Evolutionary conservation across 2,888 invertebrate genomes (phyloP).

Genomic region (Phasia obesa): DNA sequence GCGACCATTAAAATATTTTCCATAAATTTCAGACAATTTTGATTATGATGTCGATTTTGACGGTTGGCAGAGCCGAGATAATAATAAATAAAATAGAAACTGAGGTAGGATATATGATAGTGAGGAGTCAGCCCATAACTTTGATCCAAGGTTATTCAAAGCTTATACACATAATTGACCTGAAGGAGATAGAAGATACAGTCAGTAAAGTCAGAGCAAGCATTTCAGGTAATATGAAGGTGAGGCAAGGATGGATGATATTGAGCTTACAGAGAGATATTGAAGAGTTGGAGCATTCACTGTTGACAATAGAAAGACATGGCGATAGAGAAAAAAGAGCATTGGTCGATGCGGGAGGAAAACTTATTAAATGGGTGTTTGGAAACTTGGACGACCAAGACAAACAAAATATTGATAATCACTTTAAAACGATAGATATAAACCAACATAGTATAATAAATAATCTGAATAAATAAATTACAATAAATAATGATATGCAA

Average conservation of each 20-base stretch:
- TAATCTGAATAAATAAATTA: no score
- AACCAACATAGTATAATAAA: conserved; percentile 3
- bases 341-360: background rate
- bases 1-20: no score
- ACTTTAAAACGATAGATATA: no score
- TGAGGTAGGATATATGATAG: conserved; percentile 23
- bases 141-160: conserved; percentile 30
- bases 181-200: no score
- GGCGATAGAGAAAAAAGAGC: background rate
- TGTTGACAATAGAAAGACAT: background rate
- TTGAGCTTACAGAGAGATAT: conserved; percentile 6
- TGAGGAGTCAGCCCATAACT: conserved; percentile 14
- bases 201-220: background rate
- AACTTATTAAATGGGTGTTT: conserved; percentile 15
- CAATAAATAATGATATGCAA: conserved; percentile 14
- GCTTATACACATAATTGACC: conserved; percentile 35
- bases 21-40: conserved; percentile 1
- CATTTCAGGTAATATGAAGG: background rate
- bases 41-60: background rate
- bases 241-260: conserved; percentile 3
- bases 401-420: no score
- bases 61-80: no score
- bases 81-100: conserved; percentile 40
- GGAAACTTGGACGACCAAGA: conserved; percentile 3
- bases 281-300: conserved; percentile 20